Evolutionary conservation across 2,888 invertebrate genomes (phyloP).

Genomic region (Terebella lapidaria): DNA sequence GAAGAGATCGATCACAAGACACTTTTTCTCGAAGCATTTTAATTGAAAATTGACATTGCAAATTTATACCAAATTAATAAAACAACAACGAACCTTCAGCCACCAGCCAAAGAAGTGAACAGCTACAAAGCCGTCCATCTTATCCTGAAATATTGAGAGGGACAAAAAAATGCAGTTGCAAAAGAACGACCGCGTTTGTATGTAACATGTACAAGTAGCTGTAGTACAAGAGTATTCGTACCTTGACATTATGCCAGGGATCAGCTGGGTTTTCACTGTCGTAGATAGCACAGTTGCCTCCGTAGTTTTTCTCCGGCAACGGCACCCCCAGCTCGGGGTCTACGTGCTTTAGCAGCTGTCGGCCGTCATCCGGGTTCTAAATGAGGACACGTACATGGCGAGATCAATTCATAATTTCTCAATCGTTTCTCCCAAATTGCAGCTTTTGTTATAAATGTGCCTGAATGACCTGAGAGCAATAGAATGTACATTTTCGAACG

Average conservation of each 20-base stretch:
- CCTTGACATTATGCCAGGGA: slow-evolving; percentile 58
- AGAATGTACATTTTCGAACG: too few relatives aligned
- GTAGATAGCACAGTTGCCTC: slow-evolving; percentile 56
- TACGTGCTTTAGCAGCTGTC: slow-evolving; percentile 55
- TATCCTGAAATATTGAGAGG: slow-evolving; percentile 45
- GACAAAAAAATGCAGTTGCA: background rate
- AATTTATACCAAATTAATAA: background rate
- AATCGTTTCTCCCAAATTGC: too few relatives aligned
- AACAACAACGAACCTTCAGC: slow-evolving; percentile 52
- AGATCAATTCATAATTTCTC: background rate
- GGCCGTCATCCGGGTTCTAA: slow-evolving; percentile 56
- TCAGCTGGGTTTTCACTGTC: slow-evolving; percentile 54
- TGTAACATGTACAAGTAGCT: too few relatives aligned
- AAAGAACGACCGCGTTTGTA: too few relatives aligned
- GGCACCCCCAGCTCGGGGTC: slow-evolving; percentile 55
- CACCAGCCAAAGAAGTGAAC: slow-evolving; percentile 61
- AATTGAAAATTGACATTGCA: background rate
- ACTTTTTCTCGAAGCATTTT: background rate
- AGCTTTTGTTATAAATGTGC: too few relatives aligned
- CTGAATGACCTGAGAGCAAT: too few relatives aligned
- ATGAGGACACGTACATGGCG: background rate
- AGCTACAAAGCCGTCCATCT: slow-evolving; percentile 59
- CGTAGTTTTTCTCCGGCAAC: slow-evolving; percentile 58
- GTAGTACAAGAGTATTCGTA: slow-evolving; percentile 27
- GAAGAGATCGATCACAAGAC: background rate